phyloP scores from a whole-genome alignment of 2,888 invertebrate species.

The Toxonevra muliebris region DNA sequence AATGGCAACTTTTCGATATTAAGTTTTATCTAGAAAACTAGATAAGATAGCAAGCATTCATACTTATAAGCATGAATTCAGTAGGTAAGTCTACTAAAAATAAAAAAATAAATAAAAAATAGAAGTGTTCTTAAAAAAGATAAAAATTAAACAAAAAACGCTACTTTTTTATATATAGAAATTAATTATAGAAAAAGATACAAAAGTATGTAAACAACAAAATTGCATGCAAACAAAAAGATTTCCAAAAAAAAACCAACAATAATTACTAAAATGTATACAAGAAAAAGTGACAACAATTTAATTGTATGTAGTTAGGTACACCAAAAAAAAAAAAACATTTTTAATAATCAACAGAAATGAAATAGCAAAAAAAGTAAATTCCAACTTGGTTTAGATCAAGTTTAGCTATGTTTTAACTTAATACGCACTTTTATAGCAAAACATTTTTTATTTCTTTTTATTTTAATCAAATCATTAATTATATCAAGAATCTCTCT shows the following conservation, averaged over 20 bases:
- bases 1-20: no score
- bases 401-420: no score
- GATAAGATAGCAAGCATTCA: constrained; percentile 1
- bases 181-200: neutral
- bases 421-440: no score
- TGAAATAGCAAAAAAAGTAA: neutral
- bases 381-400: neutral
- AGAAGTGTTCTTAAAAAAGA: neutral
- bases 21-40: neutral
- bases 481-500: no score
- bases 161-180: neutral
- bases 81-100: neutral
- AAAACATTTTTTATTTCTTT: no score
- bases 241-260: no score
- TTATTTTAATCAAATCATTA: no score
- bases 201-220: neutral
- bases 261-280: no score
- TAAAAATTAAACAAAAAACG: neutral
- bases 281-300: no score
- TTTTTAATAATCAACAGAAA: neutral
- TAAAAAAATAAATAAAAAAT: neutral
- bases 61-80: neutral
- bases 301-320: no score
- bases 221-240: neutral
- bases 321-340: no score